Base-by-base conservation (phyloP, 1,140 invertebrate species). In the Helicoverpa armigera region DNA sequence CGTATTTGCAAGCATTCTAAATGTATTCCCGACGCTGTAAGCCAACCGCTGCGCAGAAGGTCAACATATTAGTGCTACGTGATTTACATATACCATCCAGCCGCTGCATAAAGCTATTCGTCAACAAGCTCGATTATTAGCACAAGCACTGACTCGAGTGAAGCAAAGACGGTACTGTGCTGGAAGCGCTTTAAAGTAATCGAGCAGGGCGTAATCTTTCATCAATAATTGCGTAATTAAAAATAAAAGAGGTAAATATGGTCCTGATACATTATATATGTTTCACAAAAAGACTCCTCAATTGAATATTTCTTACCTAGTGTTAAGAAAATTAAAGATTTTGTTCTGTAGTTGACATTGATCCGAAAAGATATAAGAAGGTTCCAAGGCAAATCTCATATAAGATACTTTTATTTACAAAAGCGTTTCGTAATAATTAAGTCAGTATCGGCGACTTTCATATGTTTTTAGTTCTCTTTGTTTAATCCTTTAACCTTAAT, bases 91-190 rank as follows among this genome's bases (percentile, higher is more conserved):
- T 60, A 67, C 23, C 23, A 9, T 60, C 53, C 67, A 77, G 58
- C 72, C 63, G 50, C 82, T 58, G 69, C 75, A 63, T 79, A 83
- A 77, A 74, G 63, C 53, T 74, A 58, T 81, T 63, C 69, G 31
- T 81, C 54, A 83, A 81, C 73, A 81, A 80, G 80, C 84, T 75
- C 63, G 53, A 81, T 86, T 84, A 84, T 82, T 74, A 72, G 54
- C 50, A 65, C 54, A 73, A 77, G 51, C 65, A 63, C 63, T 79
- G 79, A 77, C 61, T 76, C 74, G 16, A 81, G 61, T n/a, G 16
- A n/a, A 16, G 29, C 35, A 4, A 9, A 31, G 35, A 35, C 10
- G 43, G 1, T 18, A 2, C 7, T 11, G 2, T 58, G 13, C 72
- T 74, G 23, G 72, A 74, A 58, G 56, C 3, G 72, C 67, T 73